A percentile compares a stretch with the other conserved stretches of the same genome.
phyloP scores from a whole-genome alignment of 2,797 vertebrate genomes.

The Emys orbicularis region DNA sequence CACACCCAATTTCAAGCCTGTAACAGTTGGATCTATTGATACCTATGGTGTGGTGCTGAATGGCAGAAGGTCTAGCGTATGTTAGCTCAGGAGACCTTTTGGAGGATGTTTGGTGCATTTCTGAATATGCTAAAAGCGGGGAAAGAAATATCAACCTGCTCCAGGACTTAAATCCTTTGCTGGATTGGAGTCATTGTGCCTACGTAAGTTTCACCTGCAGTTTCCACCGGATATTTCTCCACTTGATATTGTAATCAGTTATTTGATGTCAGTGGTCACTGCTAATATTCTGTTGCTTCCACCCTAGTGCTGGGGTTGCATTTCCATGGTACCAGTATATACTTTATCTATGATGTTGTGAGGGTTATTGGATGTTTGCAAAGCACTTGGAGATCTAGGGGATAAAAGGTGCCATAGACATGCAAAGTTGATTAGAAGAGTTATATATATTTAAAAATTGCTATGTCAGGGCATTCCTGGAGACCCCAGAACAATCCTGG shows the following conservation, averaged over 20 bases:
- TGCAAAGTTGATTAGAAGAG: not conserved
- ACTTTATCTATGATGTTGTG: not conserved
- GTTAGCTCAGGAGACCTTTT: not conserved
- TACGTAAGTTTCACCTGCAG: not conserved
- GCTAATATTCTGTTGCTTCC: not conserved
- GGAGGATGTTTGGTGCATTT: not conserved
- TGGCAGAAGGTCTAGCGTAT: not conserved
- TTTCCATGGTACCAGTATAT: not conserved
- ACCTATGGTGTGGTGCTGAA: not conserved
- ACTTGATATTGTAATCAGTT: not conserved
- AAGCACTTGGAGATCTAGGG: not conserved
- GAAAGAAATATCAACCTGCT: not conserved
- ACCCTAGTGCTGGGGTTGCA: not conserved
- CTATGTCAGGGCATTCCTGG: no score
- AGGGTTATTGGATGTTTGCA: not conserved
- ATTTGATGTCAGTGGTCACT: not conserved
- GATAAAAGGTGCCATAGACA: not conserved
- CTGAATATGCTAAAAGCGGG: not conserved
- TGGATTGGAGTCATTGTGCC: not conserved
- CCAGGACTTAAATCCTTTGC: not conserved
- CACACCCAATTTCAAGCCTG: not conserved
- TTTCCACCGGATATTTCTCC: not conserved
- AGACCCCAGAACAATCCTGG: not conserved
- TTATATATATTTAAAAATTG: not conserved
- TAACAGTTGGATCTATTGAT: not conserved